phyloP scores from a whole-genome alignment of 1,140 invertebrate species.

The Dysdera silvatica region DNA sequence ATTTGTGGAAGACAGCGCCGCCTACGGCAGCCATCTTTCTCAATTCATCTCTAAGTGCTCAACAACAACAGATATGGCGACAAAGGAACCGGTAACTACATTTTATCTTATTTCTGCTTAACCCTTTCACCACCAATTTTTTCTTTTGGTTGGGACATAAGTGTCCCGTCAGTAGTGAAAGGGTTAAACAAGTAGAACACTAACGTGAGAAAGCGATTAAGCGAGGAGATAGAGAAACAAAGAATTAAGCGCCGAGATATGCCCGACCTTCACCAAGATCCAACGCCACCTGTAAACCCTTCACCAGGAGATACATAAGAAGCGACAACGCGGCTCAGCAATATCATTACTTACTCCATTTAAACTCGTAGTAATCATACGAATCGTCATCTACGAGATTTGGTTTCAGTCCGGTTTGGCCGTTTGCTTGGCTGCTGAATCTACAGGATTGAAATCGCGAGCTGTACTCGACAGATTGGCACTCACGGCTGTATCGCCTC shows the following conservation, averaged over 20 bases:
- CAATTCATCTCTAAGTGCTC: too few relatives aligned
- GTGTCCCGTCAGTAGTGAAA: too few relatives aligned
- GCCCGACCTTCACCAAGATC: conserved; percentile 18
- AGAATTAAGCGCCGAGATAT: neutral
- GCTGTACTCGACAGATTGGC: conserved; percentile 76
- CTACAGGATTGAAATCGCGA: conserved; percentile 72
- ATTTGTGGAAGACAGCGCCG: too few relatives aligned
- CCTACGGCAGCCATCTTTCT: too few relatives aligned
- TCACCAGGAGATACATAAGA: conserved; percentile 1
- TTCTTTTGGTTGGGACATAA: too few relatives aligned
- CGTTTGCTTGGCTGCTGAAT: conserved; percentile 53
- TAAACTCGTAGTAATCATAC: conserved; percentile 79
- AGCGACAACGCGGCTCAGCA: neutral
- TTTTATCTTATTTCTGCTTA: too few relatives aligned
- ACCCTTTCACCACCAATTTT: too few relatives aligned
- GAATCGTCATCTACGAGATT: conserved; percentile 78
- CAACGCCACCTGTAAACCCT: conserved; percentile 5
- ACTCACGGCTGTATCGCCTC: conserved; percentile 50
- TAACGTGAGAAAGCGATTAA: too few relatives aligned
- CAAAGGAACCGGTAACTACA: too few relatives aligned
- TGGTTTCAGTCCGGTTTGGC: conserved; percentile 53
- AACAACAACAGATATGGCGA: too few relatives aligned
- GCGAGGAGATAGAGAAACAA: too few relatives aligned
- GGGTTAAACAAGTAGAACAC: too few relatives aligned
- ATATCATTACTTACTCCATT: conserved; percentile 55